These are phyloP conservation scores for Aotus griseimembra DNA, from an alignment of 2,797 vertebrate genomes.

Conservation along the genomic window DNA sequence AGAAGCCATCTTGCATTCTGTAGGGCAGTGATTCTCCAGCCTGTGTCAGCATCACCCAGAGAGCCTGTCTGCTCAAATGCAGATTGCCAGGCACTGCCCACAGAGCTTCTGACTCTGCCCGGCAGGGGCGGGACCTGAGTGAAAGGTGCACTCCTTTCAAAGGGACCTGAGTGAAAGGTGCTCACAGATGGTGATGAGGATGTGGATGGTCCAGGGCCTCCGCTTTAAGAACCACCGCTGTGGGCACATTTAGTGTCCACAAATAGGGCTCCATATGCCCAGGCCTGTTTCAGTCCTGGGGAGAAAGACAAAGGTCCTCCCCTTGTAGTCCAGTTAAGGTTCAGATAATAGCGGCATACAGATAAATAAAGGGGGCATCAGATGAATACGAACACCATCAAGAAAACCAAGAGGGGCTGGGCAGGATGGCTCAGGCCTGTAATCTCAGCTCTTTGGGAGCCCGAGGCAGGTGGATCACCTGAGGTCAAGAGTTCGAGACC, in stretches of 20 bases:
- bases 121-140: too few species aligned
- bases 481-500: too few species aligned
- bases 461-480: too few species aligned
- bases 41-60: rapidly evolving
- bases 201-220: not conserved
- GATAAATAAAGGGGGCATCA: not conserved
- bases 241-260: not conserved
- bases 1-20: not conserved
- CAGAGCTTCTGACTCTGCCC: not conserved
- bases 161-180: too few species aligned
- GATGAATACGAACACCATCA: not conserved
- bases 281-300: not conserved
- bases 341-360: not conserved
- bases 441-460: too few species aligned
- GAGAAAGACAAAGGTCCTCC: not conserved
- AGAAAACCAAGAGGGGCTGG: not conserved
- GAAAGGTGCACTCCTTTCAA: too few species aligned
- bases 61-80: not conserved
- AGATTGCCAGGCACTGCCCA: rapidly evolving
- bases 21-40: not conserved
- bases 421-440: not conserved
- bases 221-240: not conserved
- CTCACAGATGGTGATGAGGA: not conserved
- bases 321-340: not conserved
- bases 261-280: not conserved